Percentiles rank a stretch among this genome's conserved stretches.
These are phyloP conservation scores for Pagetopsis macropterus DNA, from an alignment of 2,797 vertebrate species.

Conservation along the genomic window DNA sequence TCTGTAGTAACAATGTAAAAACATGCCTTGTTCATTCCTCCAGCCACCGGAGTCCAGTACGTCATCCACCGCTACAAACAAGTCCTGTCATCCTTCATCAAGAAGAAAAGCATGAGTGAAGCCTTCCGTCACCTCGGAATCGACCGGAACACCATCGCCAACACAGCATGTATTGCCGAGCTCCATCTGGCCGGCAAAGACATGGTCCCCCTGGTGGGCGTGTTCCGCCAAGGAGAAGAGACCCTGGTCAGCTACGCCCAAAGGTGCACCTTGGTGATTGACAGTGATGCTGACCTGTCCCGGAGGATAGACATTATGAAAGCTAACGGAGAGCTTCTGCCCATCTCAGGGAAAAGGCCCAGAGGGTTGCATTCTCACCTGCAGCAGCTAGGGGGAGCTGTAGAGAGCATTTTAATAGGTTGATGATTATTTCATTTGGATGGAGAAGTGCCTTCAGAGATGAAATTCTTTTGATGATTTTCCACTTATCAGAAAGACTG, in stretches of 20 bases:
- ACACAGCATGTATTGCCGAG: conserved; percentile 80
- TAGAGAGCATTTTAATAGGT: conserved; percentile 74
- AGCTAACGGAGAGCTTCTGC: conserved; percentile 77
- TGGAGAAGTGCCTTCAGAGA: conserved; percentile 11
- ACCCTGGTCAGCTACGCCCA: conserved; percentile 81
- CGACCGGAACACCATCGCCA: conserved; percentile 82
- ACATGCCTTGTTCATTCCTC: neutral
- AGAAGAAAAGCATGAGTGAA: conserved; percentile 83
- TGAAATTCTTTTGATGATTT: neutral
- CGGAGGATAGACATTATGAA: conserved; percentile 81
- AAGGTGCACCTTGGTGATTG: conserved; percentile 75
- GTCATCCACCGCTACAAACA: conserved; percentile 84
- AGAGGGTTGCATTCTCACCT: conserved; percentile 64
- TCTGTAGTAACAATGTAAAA: neutral
- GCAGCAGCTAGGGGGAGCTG: conserved; percentile 56
- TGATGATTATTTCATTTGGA: conserved; percentile 34
- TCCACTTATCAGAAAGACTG: conserved; percentile 20
- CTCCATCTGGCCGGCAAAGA: conserved; percentile 78
- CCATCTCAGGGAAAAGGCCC: conserved; percentile 73
- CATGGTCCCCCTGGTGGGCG: conserved; percentile 72
- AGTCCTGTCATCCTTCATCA: conserved; percentile 79
- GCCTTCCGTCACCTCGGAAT: conserved; percentile 81
- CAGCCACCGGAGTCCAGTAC: conserved; percentile 82
- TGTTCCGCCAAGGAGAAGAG: conserved; percentile 79
- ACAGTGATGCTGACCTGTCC: conserved; percentile 73